Evolutionary conservation across 2,797 vertebrate genomes (phyloP).

Genomic region (Phalanger gymnotis): DNA sequence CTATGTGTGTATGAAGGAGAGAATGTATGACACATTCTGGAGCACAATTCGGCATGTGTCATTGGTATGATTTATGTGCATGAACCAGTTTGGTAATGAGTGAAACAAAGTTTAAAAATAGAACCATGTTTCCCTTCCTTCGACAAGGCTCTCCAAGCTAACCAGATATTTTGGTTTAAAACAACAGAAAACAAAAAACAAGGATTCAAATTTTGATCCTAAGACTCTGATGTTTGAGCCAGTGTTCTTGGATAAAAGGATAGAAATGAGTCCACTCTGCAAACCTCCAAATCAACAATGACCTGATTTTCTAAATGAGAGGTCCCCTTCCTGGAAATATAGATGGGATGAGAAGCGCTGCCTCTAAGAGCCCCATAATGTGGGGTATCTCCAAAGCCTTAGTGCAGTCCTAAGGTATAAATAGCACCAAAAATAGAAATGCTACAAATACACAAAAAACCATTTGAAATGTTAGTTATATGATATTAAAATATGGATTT

Average conservation of each 20-base stretch:
- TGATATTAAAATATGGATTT: background rate
- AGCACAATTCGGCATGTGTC: constrained; percentile 71
- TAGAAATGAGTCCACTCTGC: background rate
- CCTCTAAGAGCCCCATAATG: background rate
- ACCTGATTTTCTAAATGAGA: constrained; percentile 30
- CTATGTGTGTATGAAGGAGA: constrained; percentile 63
- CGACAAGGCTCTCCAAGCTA: constrained; percentile 51
- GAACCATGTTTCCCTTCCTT: constrained; percentile 56
- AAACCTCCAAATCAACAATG: constrained; percentile 74
- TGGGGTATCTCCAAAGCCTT: background rate
- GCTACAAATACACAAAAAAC: background rate
- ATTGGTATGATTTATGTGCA: constrained; percentile 68
- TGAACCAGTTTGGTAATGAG: constrained; percentile 68
- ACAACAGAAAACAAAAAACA: background rate
- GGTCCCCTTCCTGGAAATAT: constrained; percentile 9
- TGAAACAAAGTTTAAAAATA: constrained; percentile 75
- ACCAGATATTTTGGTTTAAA: constrained; percentile 26
- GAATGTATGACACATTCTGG: constrained; percentile 75
- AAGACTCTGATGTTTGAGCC: background rate
- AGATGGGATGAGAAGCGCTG: background rate
- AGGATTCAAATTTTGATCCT: background rate
- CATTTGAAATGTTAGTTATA: background rate
- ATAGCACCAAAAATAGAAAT: background rate
- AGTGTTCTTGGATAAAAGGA: background rate
- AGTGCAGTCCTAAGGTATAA: background rate